A percentile compares a stretch with the other conserved stretches of the same genome.
Evolutionary conservation across 2,888 invertebrate genomes (phyloP).

Genomic region (Cistogaster globosa): DNA sequence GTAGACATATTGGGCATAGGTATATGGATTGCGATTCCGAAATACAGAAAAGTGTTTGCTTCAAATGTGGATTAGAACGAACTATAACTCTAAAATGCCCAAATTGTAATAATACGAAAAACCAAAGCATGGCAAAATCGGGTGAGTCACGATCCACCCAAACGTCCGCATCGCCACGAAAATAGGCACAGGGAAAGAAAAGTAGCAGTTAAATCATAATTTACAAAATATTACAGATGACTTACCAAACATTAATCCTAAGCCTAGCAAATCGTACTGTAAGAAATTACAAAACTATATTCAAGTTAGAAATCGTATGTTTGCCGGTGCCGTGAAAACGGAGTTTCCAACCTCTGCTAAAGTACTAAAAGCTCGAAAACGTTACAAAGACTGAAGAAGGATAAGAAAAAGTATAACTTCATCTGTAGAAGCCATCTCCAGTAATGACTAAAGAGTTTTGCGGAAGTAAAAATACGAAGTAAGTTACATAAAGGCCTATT

Average conservation of each 20-base stretch:
- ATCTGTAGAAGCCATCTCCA: too few relatives aligned
- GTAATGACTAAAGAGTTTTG: neutral
- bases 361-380: neutral
- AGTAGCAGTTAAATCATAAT: neutral
- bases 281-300: too few relatives aligned
- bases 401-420: neutral
- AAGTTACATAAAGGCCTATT: neutral
- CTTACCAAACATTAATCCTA: neutral
- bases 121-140: neutral
- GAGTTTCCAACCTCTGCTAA: neutral
- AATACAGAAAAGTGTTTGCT: neutral
- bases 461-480: neutral
- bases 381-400: too few relatives aligned
- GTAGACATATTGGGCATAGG: neutral
- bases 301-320: too few relatives aligned
- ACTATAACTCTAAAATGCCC: neutral
- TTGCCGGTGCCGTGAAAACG: too few relatives aligned
- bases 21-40: neutral
- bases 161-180: neutral
- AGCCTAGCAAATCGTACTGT: too few relatives aligned
- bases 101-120: neutral
- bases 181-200: too few relatives aligned
- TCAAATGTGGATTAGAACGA: too few relatives aligned
- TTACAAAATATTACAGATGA: neutral
- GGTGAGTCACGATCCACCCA: conserved; percentile 3